Evolutionary conservation across 2,113 vertebrate species (phyloP), one percentile per base, ranked within the genome.

Genomic region (Maccullochella peelii): DNA sequence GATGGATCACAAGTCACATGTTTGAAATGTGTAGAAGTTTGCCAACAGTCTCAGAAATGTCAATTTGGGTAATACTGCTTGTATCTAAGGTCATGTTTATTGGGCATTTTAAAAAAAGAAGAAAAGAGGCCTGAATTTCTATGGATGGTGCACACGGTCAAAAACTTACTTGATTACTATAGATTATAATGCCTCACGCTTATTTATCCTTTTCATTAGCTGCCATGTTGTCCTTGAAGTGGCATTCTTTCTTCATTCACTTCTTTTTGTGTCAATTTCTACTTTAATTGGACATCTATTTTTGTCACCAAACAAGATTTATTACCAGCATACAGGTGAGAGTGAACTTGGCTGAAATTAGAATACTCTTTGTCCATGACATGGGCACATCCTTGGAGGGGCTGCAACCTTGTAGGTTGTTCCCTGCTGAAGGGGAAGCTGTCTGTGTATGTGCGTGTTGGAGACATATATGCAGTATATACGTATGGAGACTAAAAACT

Each of bases 231-330:
- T 91, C 92, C 91, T 87, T 92, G 85, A 91, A 84, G 80, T 83
- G 63, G 81, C 83, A 79, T 83, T 89, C 73, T 68, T 89, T 91
- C 75, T 77, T 87, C 86, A 79, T 86, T 82, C 77, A 59, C 89
- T 87, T 86, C 73, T 89, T 92, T 93, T 92, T 90, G 85, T 93
- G 90, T 94, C 92, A 91, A 93, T 94, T 93, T 90, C 73, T 90
- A 30, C 90, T 91, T 94, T 93, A 93, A 95, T 93, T 93, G 91
- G 90, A 93, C 91, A 78, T 88, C 88, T 89, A 89, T 92, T 94
- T 95, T 91, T 92, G 92, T 93, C 91, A 93, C 85, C 87, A 88
- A 87, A 92, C 78, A 92, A 95, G 93, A 94, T 95, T 89, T 94
- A 95, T 94, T 88, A 92, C 91, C 91, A 21, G 80, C 68, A 36